Conservation (phyloP, 1,140 invertebrate species). For the Ladona fulva region DNA sequence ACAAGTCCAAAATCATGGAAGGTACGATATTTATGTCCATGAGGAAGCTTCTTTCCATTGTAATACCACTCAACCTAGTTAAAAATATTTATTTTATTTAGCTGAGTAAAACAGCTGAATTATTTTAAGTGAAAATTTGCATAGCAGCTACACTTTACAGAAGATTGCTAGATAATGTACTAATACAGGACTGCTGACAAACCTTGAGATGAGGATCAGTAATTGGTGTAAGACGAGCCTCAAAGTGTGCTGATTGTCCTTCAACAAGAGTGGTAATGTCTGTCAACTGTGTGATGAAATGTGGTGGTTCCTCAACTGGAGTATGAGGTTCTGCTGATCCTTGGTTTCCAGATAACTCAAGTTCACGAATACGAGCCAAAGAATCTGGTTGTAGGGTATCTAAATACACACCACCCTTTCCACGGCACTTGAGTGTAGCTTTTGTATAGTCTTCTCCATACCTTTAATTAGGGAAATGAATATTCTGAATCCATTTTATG, state of each 20-base stretch:
- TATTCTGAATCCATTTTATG: background rate
- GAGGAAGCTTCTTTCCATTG: slow-evolving; percentile 83
- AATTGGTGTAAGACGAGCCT: slow-evolving; percentile 79
- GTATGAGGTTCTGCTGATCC: slow-evolving; percentile 45
- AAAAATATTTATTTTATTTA: slow-evolving; percentile 12
- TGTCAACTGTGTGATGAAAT: slow-evolving; percentile 79
- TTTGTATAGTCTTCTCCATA: slow-evolving; percentile 82
- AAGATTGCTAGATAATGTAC: no score
- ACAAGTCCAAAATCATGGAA: slow-evolving; percentile 97
- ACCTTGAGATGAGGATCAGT: slow-evolving; percentile 78
- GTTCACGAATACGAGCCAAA: slow-evolving; percentile 75
- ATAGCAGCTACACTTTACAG: no score
- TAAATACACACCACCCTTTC: slow-evolving; percentile 79
- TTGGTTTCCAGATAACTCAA: slow-evolving; percentile 59
- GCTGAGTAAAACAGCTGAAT: no score
- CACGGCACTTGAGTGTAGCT: slow-evolving; percentile 71
- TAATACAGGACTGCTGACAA: slow-evolving; percentile 18
- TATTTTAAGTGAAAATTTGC: no score
- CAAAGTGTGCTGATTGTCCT: slow-evolving; percentile 90
- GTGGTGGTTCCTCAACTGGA: slow-evolving; percentile 69
- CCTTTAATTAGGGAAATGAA: slow-evolving; percentile 30
- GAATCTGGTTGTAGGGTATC: slow-evolving; percentile 93
- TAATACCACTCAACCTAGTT: slow-evolving; percentile 81
- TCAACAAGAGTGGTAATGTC: slow-evolving; percentile 76
- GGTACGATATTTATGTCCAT: slow-evolving; percentile 88